Conservation (phyloP, 2,888 invertebrate species). For the Tholera decimalis region DNA sequence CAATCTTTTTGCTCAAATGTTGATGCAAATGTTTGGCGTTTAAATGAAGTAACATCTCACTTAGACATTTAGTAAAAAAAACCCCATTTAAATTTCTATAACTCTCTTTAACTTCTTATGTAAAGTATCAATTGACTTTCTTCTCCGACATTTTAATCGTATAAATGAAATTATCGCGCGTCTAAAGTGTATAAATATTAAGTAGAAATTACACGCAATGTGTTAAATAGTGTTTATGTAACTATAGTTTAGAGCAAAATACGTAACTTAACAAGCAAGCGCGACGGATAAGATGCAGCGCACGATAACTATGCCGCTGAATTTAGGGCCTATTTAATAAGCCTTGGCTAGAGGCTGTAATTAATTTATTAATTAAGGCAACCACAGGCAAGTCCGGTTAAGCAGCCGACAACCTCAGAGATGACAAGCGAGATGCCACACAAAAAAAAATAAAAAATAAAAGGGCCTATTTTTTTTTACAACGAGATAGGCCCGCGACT, state of each 20-base stretch:
- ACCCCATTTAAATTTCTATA: background rate
- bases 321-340: background rate
- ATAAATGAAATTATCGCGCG: slow-evolving; percentile 27
- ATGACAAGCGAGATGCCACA: no score
- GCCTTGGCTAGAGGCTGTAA: no score
- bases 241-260: slow-evolving; percentile 34
- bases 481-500: no score
- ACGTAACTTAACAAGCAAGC: slow-evolving; percentile 16
- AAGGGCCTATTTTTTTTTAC: no score
- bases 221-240: slow-evolving; percentile 53
- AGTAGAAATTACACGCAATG: slow-evolving; percentile 29
- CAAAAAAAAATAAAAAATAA: no score
- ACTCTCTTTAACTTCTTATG: slow-evolving; percentile 17
- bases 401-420: no score
- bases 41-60: background rate
- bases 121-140: slow-evolving; percentile 35
- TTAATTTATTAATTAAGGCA: no score
- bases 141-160: slow-evolving; percentile 22
- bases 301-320: slow-evolving; percentile 12
- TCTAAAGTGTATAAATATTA: slow-evolving; percentile 24
- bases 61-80: background rate
- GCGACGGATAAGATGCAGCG: slow-evolving; percentile 18
- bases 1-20: background rate
- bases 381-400: no score
- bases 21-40: background rate